Percentiles rank a stretch among this genome's conserved stretches.
These are phyloP conservation scores for Potamarius usumacintae DNA, from an alignment of 2,113 vertebrate genomes.

Conservation along the genomic window DNA sequence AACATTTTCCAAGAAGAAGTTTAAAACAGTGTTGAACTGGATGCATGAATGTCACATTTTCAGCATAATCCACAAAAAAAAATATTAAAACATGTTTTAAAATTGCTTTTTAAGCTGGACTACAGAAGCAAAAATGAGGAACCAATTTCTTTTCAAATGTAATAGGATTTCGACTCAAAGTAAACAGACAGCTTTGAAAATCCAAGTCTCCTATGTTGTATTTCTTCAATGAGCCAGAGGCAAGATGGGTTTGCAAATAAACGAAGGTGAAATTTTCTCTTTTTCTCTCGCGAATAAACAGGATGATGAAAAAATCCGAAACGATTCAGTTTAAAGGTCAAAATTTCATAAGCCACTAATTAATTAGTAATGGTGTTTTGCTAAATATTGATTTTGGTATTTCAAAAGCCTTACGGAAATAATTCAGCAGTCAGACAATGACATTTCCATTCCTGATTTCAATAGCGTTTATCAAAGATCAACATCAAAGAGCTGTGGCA, in stretches of 20 bases:
- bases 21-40: neutral
- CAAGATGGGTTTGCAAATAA: neutral
- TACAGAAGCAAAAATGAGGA: neutral
- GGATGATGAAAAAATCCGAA: neutral
- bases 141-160: constrained; percentile 24
- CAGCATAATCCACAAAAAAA: neutral
- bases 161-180: constrained; percentile 19
- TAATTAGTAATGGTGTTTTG: neutral
- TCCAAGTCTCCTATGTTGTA: constrained; percentile 1
- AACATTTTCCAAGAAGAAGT: neutral
- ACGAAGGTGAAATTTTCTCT: neutral
- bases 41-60: neutral
- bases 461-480: neutral
- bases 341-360: neutral
- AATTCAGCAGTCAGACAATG: neutral
- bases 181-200: constrained; percentile 30
- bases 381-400: neutral
- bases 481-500: neutral
- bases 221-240: constrained; percentile 1
- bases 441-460: neutral
- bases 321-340: neutral
- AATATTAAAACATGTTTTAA: neutral
- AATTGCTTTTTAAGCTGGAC: neutral
- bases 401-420: neutral
- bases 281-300: neutral